These are phyloP conservation scores for Eulemur rubriventer DNA, from an alignment of 2,797 vertebrate species.

Conservation along the genomic window DNA sequence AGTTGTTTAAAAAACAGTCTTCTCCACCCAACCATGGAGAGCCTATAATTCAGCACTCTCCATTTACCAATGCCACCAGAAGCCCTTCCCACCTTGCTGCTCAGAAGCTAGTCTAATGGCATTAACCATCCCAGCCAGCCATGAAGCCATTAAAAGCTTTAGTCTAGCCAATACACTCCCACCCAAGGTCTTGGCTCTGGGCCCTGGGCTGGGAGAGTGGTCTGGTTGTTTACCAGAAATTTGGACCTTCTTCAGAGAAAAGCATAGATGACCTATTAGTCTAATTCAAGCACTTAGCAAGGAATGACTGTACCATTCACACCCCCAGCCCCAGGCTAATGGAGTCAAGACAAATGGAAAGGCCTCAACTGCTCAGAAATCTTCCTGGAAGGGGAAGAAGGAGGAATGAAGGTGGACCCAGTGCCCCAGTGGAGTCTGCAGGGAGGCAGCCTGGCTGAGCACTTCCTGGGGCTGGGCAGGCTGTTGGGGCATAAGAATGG, in stretches of 20 bases:
- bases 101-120: conserved; percentile 63
- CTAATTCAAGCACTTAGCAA: conserved; percentile 90
- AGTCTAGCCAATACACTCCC: conserved; percentile 41
- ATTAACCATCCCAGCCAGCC: conserved; percentile 46
- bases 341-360: conserved; percentile 74
- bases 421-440: not conserved
- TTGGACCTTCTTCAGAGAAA: conserved; percentile 88
- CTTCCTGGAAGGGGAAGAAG: conserved; percentile 25
- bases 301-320: conserved; percentile 82
- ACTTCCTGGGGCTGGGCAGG: conserved; percentile 17
- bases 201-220: conserved; percentile 84
- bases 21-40: not conserved
- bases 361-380: conserved; percentile 1
- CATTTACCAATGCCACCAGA: not conserved
- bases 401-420: not conserved
- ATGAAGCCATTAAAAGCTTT: conserved; percentile 56
- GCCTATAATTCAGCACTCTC: conserved; percentile 20
- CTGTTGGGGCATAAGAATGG: not conserved
- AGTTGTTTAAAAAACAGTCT: conserved; percentile 19
- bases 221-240: conserved; percentile 90
- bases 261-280: conserved; percentile 88
- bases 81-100: not conserved
- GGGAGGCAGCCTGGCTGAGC: not conserved
- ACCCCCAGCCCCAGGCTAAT: conserved; percentile 86
- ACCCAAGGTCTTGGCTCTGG: conserved; percentile 83